A percentile compares a stretch with the other conserved stretches of the same genome.
Conservation (phyloP, 1,140 invertebrate genomes). For the Proctacanthus coquilletti region DNA sequence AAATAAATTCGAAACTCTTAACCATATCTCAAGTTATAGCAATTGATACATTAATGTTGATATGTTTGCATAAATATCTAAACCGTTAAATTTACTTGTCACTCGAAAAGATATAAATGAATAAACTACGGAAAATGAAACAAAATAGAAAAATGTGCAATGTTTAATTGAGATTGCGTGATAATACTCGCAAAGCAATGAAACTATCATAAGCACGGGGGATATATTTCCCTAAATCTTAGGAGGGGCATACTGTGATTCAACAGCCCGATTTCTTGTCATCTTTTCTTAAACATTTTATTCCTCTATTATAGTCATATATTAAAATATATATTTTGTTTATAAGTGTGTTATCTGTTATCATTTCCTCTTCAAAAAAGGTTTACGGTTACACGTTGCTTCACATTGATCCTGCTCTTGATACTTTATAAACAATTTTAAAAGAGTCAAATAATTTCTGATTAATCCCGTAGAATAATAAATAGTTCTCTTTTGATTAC, state of each 20-base stretch:
- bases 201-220: conserved; percentile 10
- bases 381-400: background rate
- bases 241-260: conserved; percentile 2
- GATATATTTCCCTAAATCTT: background rate
- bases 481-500: no score
- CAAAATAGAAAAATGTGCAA: background rate
- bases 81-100: no score
- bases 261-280: background rate
- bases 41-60: background rate
- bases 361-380: background rate
- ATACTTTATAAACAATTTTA: no score
- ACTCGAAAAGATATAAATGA: conserved; percentile 4
- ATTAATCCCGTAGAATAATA: no score
- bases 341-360: background rate
- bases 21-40: background rate
- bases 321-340: background rate
- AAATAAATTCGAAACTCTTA: background rate
- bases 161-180: conserved; percentile 5
- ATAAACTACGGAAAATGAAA: conserved; percentile 9
- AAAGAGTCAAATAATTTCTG: no score
- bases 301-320: conserved; percentile 16
- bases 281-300: conserved; percentile 20
- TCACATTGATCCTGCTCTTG: background rate
- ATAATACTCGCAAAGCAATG: conserved; percentile 7
- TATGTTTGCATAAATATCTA: no score